Evolutionary conservation across 2,797 vertebrate species (phyloP).

Genomic region (Agapornis canus): DNA sequence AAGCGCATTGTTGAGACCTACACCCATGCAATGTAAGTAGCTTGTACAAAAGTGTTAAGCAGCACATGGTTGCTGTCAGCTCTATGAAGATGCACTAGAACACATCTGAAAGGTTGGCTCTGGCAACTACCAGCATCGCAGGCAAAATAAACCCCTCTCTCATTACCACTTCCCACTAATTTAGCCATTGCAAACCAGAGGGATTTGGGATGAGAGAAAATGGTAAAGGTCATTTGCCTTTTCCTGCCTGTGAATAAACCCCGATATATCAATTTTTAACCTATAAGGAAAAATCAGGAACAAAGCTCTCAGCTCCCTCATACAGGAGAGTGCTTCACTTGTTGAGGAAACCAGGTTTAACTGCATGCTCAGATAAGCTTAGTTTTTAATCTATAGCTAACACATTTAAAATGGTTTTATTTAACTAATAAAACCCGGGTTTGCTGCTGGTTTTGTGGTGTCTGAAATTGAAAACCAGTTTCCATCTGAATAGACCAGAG

Average conservation of each 20-base stretch:
- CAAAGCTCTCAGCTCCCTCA: background rate
- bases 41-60: background rate
- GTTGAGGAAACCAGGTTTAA: slow-evolving; percentile 22
- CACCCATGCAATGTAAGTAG: background rate
- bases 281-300: background rate
- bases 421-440: background rate
- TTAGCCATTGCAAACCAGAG: background rate
- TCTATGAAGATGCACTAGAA: background rate
- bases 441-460: background rate
- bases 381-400: background rate
- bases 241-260: background rate
- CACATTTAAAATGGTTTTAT: slow-evolving; percentile 1
- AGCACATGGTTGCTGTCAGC: background rate
- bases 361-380: background rate
- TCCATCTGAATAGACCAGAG: background rate
- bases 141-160: background rate
- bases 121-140: background rate
- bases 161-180: background rate
- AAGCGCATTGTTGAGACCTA: background rate
- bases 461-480: slow-evolving; percentile 28
- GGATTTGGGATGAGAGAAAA: background rate
- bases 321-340: background rate
- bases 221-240: background rate
- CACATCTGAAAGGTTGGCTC: background rate
- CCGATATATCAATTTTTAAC: background rate